Percentiles rank a stretch among this genome's conserved stretches.
Evolutionary conservation across 2,888 invertebrate genomes (phyloP).

Genomic region (Epinotia bilunana): DNA sequence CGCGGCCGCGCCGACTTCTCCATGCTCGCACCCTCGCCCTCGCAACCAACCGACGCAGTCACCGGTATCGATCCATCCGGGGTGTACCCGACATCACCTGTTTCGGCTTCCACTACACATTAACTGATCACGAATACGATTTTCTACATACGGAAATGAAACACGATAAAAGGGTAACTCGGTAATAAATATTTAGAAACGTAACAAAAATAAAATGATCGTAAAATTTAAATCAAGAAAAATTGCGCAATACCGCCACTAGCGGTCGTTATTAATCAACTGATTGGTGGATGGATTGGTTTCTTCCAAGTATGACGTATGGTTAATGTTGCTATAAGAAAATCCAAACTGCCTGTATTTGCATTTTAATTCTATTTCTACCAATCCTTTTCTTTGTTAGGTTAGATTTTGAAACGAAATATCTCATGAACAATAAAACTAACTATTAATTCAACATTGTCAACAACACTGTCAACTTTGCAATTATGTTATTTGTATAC

Average conservation of each 20-base stretch:
- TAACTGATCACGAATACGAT: constrained; percentile 49
- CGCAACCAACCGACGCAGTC: constrained; percentile 67
- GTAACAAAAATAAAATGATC: constrained; percentile 74
- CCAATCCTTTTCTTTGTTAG: no score
- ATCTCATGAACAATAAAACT: no score
- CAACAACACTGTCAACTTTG: background rate
- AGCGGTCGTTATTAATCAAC: constrained; percentile 73
- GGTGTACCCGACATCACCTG: constrained; percentile 75
- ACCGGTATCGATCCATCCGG: constrained; percentile 82
- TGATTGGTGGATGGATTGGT: no score
- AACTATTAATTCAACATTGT: no score
- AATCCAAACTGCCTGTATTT: constrained; percentile 5
- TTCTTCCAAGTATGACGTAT: constrained; percentile 54
- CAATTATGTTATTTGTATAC: background rate
- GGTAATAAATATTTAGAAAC: constrained; percentile 69
- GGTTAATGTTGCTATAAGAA: constrained; percentile 29
- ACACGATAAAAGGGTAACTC: constrained; percentile 60
- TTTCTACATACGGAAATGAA: constrained; percentile 54
- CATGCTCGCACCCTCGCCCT: constrained; percentile 70
- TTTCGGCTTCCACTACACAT: constrained; percentile 56
- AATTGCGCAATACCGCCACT: constrained; percentile 62
- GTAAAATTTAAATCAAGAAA: constrained; percentile 65
- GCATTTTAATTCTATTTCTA: background rate
- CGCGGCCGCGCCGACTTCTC: constrained; percentile 80
- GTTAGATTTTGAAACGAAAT: no score